A percentile compares a stretch with the other conserved stretches of the same genome.
phyloP scores from a whole-genome alignment of 1,140 invertebrate genomes.

The Phenacoccus solenopsis region DNA sequence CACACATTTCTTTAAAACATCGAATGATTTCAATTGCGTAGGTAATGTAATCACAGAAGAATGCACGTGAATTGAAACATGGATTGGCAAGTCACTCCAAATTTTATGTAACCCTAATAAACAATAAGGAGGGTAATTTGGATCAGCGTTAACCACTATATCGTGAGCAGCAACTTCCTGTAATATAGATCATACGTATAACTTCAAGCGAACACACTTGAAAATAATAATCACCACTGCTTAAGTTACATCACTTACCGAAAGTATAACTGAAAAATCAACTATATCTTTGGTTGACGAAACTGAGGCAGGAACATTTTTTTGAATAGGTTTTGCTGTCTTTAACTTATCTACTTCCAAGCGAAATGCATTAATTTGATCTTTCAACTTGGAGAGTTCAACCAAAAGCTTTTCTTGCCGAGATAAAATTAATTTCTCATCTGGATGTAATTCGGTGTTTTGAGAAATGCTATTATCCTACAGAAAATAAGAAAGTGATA shows the following conservation, averaged over 20 bases:
- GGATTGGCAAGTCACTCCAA: constrained; percentile 35
- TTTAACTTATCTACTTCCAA: background rate
- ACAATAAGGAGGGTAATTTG: constrained; percentile 50
- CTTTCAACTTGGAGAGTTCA: background rate
- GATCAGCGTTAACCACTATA: constrained; percentile 54
- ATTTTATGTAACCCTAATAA: constrained; percentile 44
- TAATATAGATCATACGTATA: constrained; percentile 34
- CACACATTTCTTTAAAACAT: constrained; percentile 25
- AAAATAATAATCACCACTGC: background rate
- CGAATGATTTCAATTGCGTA: constrained; percentile 24
- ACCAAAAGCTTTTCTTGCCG: background rate
- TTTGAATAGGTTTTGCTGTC: background rate
- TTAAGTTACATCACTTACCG: no score
- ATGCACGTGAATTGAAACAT: constrained; percentile 46
- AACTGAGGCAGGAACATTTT: background rate
- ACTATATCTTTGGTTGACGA: background rate
- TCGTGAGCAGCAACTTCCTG: background rate
- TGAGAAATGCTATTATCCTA: background rate
- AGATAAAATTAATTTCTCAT: background rate
- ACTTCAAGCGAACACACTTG: constrained; percentile 21
- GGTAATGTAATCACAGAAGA: constrained; percentile 42
- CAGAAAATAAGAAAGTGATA: background rate
- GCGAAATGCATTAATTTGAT: background rate
- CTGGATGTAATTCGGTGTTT: background rate
- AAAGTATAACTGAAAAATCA: background rate